Evolutionary conservation across 2,113 vertebrate species (phyloP), one percentile per base, ranked within the genome.

Genomic region (Paedocypris sp.): DNA sequence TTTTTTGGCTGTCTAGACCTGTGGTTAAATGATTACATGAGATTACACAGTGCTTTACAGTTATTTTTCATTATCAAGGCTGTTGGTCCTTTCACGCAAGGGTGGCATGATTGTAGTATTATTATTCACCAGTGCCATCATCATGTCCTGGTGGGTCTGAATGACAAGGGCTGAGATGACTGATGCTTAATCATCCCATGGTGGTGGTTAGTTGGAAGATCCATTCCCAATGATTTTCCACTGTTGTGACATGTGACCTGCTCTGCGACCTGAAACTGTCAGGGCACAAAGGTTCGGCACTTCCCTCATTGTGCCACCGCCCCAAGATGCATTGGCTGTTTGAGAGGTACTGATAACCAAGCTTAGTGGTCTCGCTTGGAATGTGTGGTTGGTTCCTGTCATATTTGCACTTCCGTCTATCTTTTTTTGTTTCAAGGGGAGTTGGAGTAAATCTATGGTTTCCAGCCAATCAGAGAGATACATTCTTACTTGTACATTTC

Each of bases 181-280:
- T 76, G 43, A 73, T 78, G 49, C 52, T 62, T 77, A 75, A 69
- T 72, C 72, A 66, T 75, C 73, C 73, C 60, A 66, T 70, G 69
- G 77, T 79, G 82, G 82, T 79, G 85, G 80, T 85, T 78, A 71
- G 73, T 76, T 77, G 48, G 66, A 74, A 77, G 73, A 78, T 82
- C 77, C 75, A 77, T 79, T 84, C 80, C 79, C 76, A 82, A 81
- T 80, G 80, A 83, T 85, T 85, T 87, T 85, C 80, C 75, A 79
- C 79, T 82, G 80, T 86, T 84, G 79, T 85, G 80, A 83, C 84
- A 82, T 76, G 78, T 82, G 82, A 86, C 80, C 79, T 70, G 72
- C 71, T 70, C 74, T 61, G 76, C 79, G 80, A 83, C 77, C 77
- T 25, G 70, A 84, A 82, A 85, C 80, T 78, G 75, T 77, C 64